Percentiles rank a stretch among this genome's conserved stretches.
phyloP scores from a whole-genome alignment of 2,113 vertebrate genomes.

The Nestor notabilis region DNA sequence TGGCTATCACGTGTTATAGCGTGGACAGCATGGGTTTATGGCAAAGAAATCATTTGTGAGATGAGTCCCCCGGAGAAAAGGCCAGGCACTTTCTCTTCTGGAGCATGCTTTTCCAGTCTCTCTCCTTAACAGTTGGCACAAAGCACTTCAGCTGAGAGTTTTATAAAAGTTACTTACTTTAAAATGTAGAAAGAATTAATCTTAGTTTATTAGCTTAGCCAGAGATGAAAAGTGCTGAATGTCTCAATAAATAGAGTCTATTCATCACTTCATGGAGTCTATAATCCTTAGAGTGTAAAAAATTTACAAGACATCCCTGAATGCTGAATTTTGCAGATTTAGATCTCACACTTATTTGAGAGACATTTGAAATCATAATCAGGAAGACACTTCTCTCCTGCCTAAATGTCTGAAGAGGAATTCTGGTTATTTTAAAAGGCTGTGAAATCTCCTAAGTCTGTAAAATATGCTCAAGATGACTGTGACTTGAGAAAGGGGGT shows the following conservation, averaged over 20 bases:
- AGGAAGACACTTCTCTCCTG: background rate
- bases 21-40: background rate
- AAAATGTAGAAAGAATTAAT: background rate
- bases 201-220: background rate
- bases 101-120: accelerated
- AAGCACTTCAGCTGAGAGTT: background rate
- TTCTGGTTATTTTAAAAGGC: background rate
- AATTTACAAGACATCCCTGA: background rate
- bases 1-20: background rate
- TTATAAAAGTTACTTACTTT: background rate
- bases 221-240: background rate
- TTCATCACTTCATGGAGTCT: background rate
- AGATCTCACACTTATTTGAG: background rate
- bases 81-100: background rate
- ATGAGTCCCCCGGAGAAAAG: background rate
- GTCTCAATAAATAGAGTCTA: background rate
- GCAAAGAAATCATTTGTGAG: background rate
- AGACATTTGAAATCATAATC: slow-evolving; percentile 8
- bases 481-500: background rate
- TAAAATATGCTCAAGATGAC: background rate
- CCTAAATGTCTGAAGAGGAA: background rate
- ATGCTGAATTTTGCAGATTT: slow-evolving; percentile 11
- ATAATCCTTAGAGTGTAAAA: background rate
- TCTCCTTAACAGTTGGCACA: background rate
- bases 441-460: background rate